A percentile compares a stretch with the other conserved stretches of the same genome.
These are phyloP conservation scores for Brenthis hecate DNA, from an alignment of 2,888 invertebrate genomes.

Conservation along the genomic window DNA sequence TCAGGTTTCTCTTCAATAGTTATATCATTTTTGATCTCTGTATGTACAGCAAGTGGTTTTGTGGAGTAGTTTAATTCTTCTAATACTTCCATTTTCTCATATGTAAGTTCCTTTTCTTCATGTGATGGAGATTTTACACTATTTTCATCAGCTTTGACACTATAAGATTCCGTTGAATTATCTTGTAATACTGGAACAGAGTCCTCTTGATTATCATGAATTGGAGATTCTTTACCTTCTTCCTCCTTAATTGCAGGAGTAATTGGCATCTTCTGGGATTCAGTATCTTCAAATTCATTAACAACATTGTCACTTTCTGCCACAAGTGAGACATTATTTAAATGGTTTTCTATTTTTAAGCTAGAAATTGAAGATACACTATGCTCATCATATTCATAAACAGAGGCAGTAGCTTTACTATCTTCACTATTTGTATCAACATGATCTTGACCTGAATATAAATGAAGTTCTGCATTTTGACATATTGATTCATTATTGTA, in stretches of 20 bases:
- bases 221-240: slow-evolving; percentile 39
- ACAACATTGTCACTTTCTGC: slow-evolving; percentile 49
- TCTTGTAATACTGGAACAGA: slow-evolving; percentile 48
- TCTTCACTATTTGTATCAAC: slow-evolving; percentile 70
- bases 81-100: slow-evolving; percentile 53
- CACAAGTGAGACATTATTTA: slow-evolving; percentile 50
- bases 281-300: slow-evolving; percentile 42
- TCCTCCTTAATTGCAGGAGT: slow-evolving; percentile 45
- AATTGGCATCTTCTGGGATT: slow-evolving; percentile 39
- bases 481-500: slow-evolving; percentile 60
- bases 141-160: slow-evolving; percentile 27
- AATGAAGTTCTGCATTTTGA: slow-evolving; percentile 57
- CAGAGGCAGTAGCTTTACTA: slow-evolving; percentile 64
- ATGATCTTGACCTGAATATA: slow-evolving; percentile 62
- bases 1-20: slow-evolving; percentile 52
- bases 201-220: slow-evolving; percentile 54
- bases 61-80: slow-evolving; percentile 53
- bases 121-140: slow-evolving; percentile 37
- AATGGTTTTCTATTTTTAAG: slow-evolving; percentile 68
- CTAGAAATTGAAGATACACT: slow-evolving; percentile 68
- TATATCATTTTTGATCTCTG: slow-evolving; percentile 47
- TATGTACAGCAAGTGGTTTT: slow-evolving; percentile 44
- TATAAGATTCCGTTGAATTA: slow-evolving; percentile 35
- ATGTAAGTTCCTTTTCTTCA: slow-evolving; percentile 46
- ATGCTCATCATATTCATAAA: slow-evolving; percentile 73